phyloP scores from a whole-genome alignment of 2,888 invertebrate species.

The Mamestra brassicae region DNA sequence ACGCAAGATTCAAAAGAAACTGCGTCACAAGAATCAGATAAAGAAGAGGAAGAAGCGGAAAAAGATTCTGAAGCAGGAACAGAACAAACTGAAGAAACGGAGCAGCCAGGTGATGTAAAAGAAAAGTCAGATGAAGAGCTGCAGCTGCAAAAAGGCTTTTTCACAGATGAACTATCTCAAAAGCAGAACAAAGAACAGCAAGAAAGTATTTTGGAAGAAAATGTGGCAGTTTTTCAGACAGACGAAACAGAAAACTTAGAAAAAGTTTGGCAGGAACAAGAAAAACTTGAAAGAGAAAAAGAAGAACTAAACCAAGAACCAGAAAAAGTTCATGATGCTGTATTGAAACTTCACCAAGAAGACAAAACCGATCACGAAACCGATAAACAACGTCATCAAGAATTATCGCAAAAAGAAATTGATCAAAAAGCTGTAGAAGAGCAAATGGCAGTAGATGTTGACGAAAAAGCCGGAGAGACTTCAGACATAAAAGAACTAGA shows the following conservation, averaged over 20 bases:
- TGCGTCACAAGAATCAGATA: background rate
- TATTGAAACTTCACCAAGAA: background rate
- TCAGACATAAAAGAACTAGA: background rate
- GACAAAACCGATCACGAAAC: background rate
- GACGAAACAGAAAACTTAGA: background rate
- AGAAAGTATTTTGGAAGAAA: background rate
- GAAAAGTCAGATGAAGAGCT: background rate
- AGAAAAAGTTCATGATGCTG: background rate
- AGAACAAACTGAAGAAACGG: background rate
- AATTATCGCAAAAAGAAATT: background rate
- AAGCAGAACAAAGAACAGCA: background rate
- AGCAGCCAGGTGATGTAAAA: background rate
- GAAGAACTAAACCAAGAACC: background rate
- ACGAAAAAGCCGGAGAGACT: background rate
- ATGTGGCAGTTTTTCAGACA: background rate
- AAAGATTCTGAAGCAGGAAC: background rate
- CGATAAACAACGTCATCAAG: background rate
- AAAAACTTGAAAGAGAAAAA: conserved; percentile 13
- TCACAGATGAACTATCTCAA: background rate
- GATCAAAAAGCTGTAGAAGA: background rate
- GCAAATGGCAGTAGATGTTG: background rate
- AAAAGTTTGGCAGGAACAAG: conserved; percentile 1
- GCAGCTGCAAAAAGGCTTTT: no score
- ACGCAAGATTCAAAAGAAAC: background rate
- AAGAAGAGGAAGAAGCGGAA: background rate